These are phyloP conservation scores for Dryobotodes eremita DNA, from an alignment of 2,888 invertebrate species.

Conservation along the genomic window DNA sequence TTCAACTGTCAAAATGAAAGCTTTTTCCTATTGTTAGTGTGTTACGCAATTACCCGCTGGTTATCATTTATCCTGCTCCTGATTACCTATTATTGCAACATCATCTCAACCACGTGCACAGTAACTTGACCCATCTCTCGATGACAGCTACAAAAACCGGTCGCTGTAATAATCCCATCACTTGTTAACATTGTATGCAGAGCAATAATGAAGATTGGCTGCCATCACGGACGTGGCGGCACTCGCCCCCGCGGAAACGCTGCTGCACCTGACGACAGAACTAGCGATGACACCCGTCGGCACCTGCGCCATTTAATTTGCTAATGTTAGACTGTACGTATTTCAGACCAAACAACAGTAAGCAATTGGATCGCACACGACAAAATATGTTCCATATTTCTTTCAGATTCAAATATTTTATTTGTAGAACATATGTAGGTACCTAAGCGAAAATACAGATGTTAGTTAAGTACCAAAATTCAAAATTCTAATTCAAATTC, in stretches of 20 bases:
- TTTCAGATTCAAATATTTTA: no score
- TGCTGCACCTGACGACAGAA: constrained; percentile 58
- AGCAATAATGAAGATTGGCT: constrained; percentile 59
- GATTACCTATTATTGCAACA: constrained; percentile 3
- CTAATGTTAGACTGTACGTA: no score
- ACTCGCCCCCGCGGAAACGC: constrained; percentile 66
- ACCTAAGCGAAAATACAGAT: no score
- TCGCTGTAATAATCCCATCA: constrained; percentile 28
- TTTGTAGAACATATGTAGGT: no score
- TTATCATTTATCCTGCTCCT: neutral
- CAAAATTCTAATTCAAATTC: no score
- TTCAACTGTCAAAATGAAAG: no score
- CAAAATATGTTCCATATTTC: no score
- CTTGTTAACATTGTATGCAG: constrained; percentile 54
- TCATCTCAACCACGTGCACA: constrained; percentile 18
- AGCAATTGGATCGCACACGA: no score
- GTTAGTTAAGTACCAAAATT: no score
- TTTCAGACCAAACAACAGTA: no score
- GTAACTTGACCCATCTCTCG: constrained; percentile 28
- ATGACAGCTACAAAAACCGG: constrained; percentile 49
- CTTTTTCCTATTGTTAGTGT: no score
- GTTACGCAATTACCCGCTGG: no score
- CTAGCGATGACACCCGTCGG: constrained; percentile 23
- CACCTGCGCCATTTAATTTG: neutral
- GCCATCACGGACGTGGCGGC: constrained; percentile 39